Conservation (phyloP, 2,888 invertebrate species). For the Chironomus tentans region DNA sequence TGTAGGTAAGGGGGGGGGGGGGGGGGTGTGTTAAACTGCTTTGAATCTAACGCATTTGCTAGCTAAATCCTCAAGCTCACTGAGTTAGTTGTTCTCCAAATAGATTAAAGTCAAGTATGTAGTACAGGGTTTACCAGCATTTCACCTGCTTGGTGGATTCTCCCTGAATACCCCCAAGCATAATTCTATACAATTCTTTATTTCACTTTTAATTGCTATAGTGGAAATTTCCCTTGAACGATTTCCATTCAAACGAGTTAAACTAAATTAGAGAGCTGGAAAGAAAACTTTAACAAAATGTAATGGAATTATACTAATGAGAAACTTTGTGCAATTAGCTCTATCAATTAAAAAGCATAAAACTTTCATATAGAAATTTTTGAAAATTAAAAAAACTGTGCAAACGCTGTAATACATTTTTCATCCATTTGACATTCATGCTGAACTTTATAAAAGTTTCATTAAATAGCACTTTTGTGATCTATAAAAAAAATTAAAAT, state of each 20-base stretch:
- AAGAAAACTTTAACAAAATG: neutral
- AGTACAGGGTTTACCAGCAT: too few relatives aligned
- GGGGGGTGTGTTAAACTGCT: too few relatives aligned
- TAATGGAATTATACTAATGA: neutral
- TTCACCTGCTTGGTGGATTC: too few relatives aligned
- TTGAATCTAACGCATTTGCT: too few relatives aligned
- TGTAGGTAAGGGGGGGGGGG: too few relatives aligned
- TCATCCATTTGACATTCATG: too few relatives aligned
- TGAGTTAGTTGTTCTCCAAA: too few relatives aligned
- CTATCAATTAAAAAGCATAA: neutral
- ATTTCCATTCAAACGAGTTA: neutral
- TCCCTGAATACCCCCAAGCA: too few relatives aligned
- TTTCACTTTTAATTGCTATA: neutral
- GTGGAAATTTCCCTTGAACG: too few relatives aligned
- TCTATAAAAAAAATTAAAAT: neutral
- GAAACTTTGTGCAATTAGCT: neutral
- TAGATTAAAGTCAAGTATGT: too few relatives aligned
- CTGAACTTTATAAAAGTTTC: neutral
- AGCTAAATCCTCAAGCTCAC: too few relatives aligned
- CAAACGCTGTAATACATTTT: neutral
- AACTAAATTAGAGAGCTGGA: neutral
- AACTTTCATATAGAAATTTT: neutral
- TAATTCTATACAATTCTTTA: neutral
- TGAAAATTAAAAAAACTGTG: neutral
- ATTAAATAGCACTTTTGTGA: neutral